Percentiles rank a stretch among this genome's conserved stretches.
Evolutionary conservation across 2,113 vertebrate species (phyloP).

Genomic region (Mastomys coucha): DNA sequence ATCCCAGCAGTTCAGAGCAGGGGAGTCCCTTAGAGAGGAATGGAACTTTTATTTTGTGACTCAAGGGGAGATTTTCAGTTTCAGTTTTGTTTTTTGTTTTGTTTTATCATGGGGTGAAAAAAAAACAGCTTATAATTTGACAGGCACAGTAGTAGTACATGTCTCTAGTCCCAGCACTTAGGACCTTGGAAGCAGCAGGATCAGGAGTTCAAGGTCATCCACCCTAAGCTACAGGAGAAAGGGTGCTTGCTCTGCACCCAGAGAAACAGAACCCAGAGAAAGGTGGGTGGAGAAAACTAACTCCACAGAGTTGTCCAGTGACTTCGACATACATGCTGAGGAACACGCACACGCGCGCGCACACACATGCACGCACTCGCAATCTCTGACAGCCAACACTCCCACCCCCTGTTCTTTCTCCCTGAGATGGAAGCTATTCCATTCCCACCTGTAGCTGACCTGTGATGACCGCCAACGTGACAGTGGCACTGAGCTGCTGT

Average conservation of each 20-base stretch:
- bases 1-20: constrained; percentile 26
- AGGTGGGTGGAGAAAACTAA: not conserved
- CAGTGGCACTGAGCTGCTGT: constrained; percentile 64
- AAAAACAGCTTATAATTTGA: not conserved
- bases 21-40: constrained; percentile 63
- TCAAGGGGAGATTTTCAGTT: constrained; percentile 75
- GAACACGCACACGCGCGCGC: not conserved
- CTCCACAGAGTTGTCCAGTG: not conserved
- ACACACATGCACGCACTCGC: not conserved
- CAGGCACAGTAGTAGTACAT: too few relatives aligned
- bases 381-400: not conserved
- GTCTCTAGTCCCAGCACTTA: not conserved
- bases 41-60: constrained; percentile 71
- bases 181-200: not conserved
- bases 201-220: not conserved
- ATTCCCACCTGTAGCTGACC: constrained; percentile 81
- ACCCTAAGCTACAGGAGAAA: not conserved
- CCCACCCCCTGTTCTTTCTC: not conserved
- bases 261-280: not conserved
- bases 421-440: not conserved
- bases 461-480: constrained; percentile 86
- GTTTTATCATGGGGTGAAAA: constrained; percentile 1
- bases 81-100: constrained; percentile 51
- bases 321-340: not conserved
- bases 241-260: not conserved